Base-by-base conservation (phyloP, 2,113 vertebrate genomes). In the Prunella fulvescens region DNA sequence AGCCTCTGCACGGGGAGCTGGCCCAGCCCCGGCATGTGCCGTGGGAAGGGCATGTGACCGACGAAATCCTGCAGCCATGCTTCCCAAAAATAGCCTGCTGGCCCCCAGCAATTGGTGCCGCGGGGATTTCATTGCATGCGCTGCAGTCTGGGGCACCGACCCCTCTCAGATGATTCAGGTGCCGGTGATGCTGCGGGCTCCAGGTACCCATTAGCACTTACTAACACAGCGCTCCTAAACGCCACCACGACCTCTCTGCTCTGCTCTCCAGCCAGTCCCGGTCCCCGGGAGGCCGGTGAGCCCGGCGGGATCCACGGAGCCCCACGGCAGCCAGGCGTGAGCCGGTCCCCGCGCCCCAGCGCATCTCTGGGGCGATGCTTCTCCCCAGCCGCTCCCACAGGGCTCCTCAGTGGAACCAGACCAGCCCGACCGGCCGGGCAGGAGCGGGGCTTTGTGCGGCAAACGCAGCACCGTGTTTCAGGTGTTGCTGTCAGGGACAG, bases 241-340 rank as follows among this genome's bases (percentile, higher is more conserved):
- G 2, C 25, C 69, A 22, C 35, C 7, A 1, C 2, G 1, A 54
- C 60, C 28, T 57, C 76, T 39, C 33, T 53, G 12, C 57, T 26
- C 82, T 20, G 45, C 56, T 61, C 45, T 66, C 42, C 60, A 17
- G 73, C 45, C 51, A 11, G 45, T 3, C 28, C 58, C 45, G n/a
- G 33, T 11, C 54, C 37, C 45, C 5, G 19, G 0, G 5, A 82
- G 39, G 65, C 51, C 1, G 1, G 14, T 4, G 71, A 88, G 54
- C 45, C 56, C 5, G 1, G 44, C 0, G 3, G 50, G 67, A 18
- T n/a, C 28, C 3, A 0, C 1, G 0, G 80, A 76, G 45, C 35
- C 69, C 86, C 80, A n/a, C 1, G 2, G 77, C 62, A 81, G 64
- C 57, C 14, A 1, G 62, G 47, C 19, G 14, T 4, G 8, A 28